Conservation (phyloP, 1,140 invertebrate species). For the Amyelois transitella region DNA sequence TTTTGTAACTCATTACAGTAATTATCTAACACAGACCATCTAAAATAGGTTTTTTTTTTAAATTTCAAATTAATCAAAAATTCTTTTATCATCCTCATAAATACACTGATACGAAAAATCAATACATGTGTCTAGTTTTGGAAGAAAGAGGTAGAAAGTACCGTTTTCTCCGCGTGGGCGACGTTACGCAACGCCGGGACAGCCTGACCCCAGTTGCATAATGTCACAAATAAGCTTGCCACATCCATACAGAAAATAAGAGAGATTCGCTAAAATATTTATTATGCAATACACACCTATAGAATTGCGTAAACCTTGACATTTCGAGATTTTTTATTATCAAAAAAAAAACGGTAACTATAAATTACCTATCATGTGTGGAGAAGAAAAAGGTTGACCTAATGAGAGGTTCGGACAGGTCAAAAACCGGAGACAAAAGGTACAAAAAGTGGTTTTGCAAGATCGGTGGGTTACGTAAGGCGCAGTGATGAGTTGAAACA, state of each 20-base stretch:
- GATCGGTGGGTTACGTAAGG: slow-evolving; percentile 4
- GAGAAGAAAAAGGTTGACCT: slow-evolving; percentile 2
- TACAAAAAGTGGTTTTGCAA: slow-evolving; percentile 8
- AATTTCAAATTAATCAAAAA: slow-evolving; percentile 12
- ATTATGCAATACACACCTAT: slow-evolving; percentile 49
- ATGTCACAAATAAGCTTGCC: slow-evolving; percentile 52
- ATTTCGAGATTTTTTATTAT: slow-evolving; percentile 53
- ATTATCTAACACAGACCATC: neutral
- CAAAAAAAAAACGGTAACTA: slow-evolving; percentile 7
- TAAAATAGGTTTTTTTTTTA: neutral
- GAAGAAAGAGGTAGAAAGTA: slow-evolving; percentile 70
- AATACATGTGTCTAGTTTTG: slow-evolving; percentile 38
- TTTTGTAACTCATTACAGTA: no score
- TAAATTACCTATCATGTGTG: neutral
- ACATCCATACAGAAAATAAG: slow-evolving; percentile 56
- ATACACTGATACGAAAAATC: slow-evolving; percentile 24
- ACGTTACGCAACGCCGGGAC: slow-evolving; percentile 44
- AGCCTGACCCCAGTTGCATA: slow-evolving; percentile 59
- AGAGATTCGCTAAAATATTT: slow-evolving; percentile 56
- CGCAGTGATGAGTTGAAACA: slow-evolving; percentile 14
- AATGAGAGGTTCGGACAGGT: slow-evolving; percentile 6
- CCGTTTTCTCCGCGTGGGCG: slow-evolving; percentile 50
- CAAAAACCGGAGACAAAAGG: slow-evolving; percentile 10
- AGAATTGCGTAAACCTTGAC: slow-evolving; percentile 60
- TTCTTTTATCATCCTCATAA: slow-evolving; percentile 14